phyloP scores from a whole-genome alignment of 1,140 invertebrate species.

The Asobara japonica region DNA sequence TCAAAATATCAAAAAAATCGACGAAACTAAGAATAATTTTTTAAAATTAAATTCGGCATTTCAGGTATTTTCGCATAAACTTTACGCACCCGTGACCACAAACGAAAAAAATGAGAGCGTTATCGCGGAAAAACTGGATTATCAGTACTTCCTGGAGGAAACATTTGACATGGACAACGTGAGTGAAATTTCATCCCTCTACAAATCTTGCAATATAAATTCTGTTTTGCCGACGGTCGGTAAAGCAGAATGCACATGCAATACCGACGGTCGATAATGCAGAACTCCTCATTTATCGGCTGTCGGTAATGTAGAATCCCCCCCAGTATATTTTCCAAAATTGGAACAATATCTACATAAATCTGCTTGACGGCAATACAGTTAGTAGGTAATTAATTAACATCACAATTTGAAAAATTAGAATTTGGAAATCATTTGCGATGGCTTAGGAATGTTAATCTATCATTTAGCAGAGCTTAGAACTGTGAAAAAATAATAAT shows the following conservation, averaged over 20 bases:
- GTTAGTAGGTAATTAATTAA: no score
- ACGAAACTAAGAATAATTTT: background rate
- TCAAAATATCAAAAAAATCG: background rate
- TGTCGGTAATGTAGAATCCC: no score
- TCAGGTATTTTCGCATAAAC: constrained; percentile 48
- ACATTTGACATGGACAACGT: constrained; percentile 48
- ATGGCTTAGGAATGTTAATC: no score
- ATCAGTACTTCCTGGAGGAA: constrained; percentile 43
- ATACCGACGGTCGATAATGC: background rate
- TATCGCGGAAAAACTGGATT: constrained; percentile 43
- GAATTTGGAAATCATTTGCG: no score
- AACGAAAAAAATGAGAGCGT: constrained; percentile 18
- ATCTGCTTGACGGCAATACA: no score
- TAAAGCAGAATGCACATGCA: background rate
- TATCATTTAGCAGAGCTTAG: no score
- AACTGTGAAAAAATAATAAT: no score
- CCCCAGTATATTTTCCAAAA: no score
- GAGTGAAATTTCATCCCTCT: constrained; percentile 25
- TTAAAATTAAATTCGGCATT: background rate
- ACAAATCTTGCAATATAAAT: background rate
- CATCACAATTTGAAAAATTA: no score
- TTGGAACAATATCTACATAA: no score
- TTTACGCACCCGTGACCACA: constrained; percentile 44
- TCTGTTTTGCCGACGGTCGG: no score
- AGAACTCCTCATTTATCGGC: no score